Evolutionary conservation across 1,140 invertebrate genomes (phyloP).

Genomic region (Onthophagus taurus): DNA sequence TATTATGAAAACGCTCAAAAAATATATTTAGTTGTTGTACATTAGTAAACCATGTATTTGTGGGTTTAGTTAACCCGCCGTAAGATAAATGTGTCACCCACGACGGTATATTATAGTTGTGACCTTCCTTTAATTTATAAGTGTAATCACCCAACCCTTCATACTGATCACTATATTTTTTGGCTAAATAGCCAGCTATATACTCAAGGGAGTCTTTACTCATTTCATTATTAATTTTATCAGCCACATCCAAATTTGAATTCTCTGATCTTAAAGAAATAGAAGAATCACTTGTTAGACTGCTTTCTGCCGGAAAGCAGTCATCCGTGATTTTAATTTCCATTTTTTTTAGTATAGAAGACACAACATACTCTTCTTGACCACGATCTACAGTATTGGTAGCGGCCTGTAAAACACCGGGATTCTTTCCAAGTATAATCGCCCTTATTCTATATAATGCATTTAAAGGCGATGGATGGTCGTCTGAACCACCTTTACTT

Average conservation of each 20-base stretch:
- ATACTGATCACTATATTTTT: constrained; percentile 1
- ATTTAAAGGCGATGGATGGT: too few relatives aligned
- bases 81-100: too few relatives aligned
- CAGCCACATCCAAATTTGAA: background rate
- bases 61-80: too few relatives aligned
- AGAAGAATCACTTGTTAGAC: background rate
- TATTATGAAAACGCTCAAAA: too few relatives aligned
- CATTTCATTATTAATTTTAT: background rate
- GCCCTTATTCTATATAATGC: too few relatives aligned
- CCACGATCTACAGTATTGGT: too few relatives aligned
- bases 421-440: too few relatives aligned
- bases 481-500: background rate
- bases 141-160: background rate
- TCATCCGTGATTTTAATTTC: background rate
- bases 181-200: background rate
- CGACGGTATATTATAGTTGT: too few relatives aligned
- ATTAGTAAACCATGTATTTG: too few relatives aligned
- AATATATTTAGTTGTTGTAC: too few relatives aligned
- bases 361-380: too few relatives aligned
- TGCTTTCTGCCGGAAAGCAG: background rate
- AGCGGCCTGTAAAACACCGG: too few relatives aligned
- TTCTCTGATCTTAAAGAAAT: background rate
- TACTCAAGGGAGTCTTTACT: background rate
- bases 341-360: background rate
- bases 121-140: background rate